Conservation (phyloP, 2,888 invertebrate species). For the Trilocha varians region DNA sequence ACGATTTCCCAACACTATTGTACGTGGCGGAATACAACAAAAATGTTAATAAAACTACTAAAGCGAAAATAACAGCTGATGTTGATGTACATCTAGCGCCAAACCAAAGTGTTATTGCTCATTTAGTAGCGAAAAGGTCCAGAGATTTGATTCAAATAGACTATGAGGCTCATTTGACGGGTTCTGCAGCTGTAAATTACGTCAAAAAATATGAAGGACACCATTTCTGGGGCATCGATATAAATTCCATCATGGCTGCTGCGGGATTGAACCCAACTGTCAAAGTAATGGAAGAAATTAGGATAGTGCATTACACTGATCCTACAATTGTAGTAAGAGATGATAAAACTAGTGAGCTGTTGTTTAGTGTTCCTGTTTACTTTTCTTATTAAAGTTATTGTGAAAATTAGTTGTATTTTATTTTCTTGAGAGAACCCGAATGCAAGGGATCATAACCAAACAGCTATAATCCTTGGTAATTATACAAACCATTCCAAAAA, state of each 20-base stretch:
- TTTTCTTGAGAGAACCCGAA: no score
- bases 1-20: background rate
- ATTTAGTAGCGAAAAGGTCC: slow-evolving; percentile 6
- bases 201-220: slow-evolving; percentile 9
- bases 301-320: slow-evolving; percentile 12
- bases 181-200: slow-evolving; percentile 17
- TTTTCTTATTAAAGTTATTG: background rate
- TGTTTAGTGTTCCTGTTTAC: background rate
- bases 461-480: no score
- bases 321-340: slow-evolving; percentile 8
- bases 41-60: slow-evolving; percentile 2
- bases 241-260: slow-evolving; percentile 7
- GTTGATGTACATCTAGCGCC: slow-evolving; percentile 7
- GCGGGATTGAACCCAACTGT: slow-evolving; percentile 2
- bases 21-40: slow-evolving; percentile 5
- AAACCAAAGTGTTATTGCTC: slow-evolving; percentile 4
- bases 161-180: slow-evolving; percentile 15
- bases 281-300: slow-evolving; percentile 11
- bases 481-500: no score
- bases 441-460: no score
- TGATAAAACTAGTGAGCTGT: background rate
- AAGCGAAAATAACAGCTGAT: slow-evolving; percentile 1
- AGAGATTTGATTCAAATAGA: slow-evolving; percentile 12
- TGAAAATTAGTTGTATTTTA: no score
- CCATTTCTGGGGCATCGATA: slow-evolving; percentile 19